Evolutionary conservation across 2,797 vertebrate species (phyloP).

Genomic region (Alectoris magna): DNA sequence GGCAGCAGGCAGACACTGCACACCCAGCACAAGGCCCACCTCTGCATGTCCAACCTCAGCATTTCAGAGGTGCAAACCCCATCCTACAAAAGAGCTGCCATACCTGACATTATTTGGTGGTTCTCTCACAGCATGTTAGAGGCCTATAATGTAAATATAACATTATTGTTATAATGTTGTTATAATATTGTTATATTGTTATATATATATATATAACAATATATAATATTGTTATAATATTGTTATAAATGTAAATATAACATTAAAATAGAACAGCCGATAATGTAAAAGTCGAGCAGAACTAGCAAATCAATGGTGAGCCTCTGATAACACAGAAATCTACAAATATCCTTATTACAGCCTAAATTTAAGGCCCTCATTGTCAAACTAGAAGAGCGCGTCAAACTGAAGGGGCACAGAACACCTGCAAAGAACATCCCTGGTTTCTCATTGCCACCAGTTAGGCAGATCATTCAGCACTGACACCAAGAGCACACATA

Average conservation of each 20-base stretch:
- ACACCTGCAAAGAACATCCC: background rate
- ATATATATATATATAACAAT: no score
- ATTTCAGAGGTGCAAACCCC: background rate
- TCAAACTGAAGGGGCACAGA: background rate
- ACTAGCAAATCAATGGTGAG: background rate
- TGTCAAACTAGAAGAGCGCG: background rate
- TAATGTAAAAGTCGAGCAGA: background rate
- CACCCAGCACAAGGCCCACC: fast-evolving
- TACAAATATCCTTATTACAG: background rate
- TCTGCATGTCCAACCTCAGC: background rate
- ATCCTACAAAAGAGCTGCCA: background rate
- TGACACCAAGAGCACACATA: background rate
- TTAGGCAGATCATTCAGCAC: background rate
- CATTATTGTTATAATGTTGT: no score
- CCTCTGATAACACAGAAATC: background rate
- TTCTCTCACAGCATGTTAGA: background rate
- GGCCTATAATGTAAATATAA: no score
- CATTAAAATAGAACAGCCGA: no score
- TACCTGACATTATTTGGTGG: background rate
- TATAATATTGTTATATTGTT: no score
- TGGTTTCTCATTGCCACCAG: background rate
- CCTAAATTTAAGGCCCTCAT: background rate
- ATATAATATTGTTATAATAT: no score
- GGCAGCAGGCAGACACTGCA: fast-evolving
- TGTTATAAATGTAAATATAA: no score